Percentiles rank a stretch among this genome's conserved stretches.
Evolutionary conservation across 2,797 vertebrate genomes (phyloP).

Genomic region (Centropyge bicolor): DNA sequence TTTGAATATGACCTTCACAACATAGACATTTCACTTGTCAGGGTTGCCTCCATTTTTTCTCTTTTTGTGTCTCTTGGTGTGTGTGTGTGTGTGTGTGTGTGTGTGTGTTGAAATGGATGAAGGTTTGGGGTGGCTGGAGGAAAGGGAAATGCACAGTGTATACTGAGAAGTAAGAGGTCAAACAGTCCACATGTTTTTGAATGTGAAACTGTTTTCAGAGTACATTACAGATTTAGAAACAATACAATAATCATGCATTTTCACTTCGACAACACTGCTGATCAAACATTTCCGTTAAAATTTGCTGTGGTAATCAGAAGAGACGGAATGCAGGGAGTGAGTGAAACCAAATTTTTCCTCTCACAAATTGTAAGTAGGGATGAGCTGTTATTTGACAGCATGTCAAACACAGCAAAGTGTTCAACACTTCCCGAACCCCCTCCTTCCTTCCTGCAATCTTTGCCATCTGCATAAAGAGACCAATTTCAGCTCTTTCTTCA

Average conservation of each 20-base stretch:
- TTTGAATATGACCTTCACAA: slow-evolving; percentile 54
- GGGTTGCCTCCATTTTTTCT: slow-evolving; percentile 13
- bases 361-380: slow-evolving; percentile 28
- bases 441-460: slow-evolving; percentile 51
- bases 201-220: too few relatives aligned
- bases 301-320: slow-evolving; percentile 2
- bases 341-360: slow-evolving; percentile 19
- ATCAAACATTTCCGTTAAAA: not conserved
- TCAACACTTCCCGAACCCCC: slow-evolving; percentile 28
- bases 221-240: not conserved
- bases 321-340: slow-evolving; percentile 58
- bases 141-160: slow-evolving; percentile 27
- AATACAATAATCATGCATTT: not conserved
- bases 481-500: slow-evolving; percentile 41
- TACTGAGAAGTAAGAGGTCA: not conserved
- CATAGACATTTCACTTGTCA: slow-evolving; percentile 32
- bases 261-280: not conserved
- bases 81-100: too few relatives aligned
- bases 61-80: slow-evolving; percentile 3
- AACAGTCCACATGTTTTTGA: slow-evolving; percentile 23
- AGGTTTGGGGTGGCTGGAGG: slow-evolving; percentile 20
- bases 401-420: slow-evolving; percentile 55
- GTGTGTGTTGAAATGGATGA: slow-evolving; percentile 25
- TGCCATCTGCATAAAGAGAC: slow-evolving; percentile 30
- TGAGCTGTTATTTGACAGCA: slow-evolving; percentile 54